Evolutionary conservation across 2,797 vertebrate genomes (phyloP).

Genomic region (Cichlasoma orientale): DNA sequence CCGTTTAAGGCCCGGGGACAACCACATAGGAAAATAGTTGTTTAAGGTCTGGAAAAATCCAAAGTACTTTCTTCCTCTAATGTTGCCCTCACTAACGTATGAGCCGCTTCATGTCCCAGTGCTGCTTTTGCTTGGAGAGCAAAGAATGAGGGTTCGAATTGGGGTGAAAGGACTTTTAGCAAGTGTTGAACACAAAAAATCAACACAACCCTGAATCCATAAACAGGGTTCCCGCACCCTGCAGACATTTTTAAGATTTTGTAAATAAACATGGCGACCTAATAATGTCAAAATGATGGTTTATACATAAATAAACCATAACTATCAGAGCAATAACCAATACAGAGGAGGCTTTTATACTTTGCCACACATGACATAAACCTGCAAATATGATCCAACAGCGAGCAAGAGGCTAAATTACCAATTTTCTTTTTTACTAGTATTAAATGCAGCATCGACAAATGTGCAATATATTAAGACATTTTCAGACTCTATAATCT

Average conservation of each 20-base stretch:
- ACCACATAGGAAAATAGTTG: constrained; percentile 34
- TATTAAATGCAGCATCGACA: not conserved
- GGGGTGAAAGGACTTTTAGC: not conserved
- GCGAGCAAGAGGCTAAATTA: not conserved
- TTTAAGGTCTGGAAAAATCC: constrained; percentile 33
- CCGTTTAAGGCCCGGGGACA: constrained; percentile 24
- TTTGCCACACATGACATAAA: not conserved
- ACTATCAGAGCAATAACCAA: not conserved
- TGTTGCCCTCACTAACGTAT: constrained; percentile 7
- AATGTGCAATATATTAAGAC: not conserved
- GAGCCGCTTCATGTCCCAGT: constrained; percentile 2
- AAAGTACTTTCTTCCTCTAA: constrained; percentile 30
- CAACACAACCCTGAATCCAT: too few relatives aligned
- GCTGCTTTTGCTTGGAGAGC: not conserved
- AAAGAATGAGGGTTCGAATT: not conserved
- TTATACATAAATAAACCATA: not conserved
- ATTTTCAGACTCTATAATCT: not conserved
- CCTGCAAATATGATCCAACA: not conserved
- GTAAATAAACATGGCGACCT: not conserved
- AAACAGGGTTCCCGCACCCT: too few relatives aligned
- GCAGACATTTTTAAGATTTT: not conserved
- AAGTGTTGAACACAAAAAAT: not conserved
- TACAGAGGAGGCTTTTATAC: not conserved
- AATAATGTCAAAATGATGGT: not conserved
- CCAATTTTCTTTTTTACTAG: too few relatives aligned